Conservation (phyloP, 1,140 invertebrate genomes). For the Elysia chlorotica region DNA sequence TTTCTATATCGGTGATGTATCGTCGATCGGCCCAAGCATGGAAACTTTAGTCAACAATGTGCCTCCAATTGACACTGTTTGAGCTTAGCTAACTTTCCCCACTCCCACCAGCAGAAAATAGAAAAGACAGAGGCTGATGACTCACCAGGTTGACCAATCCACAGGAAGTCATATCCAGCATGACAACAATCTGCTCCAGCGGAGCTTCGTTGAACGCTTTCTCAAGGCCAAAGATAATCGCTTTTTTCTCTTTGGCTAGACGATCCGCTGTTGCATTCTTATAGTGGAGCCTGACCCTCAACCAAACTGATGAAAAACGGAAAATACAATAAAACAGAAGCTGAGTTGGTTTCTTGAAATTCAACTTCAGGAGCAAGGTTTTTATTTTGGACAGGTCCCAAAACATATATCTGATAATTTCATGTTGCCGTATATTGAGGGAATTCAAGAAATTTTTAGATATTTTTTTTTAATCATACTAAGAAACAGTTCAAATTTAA, state of each 20-base stretch:
- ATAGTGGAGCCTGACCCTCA: slow-evolving; percentile 52
- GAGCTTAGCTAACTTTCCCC: not conserved
- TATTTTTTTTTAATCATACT: not conserved
- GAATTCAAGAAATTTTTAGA: too few species aligned
- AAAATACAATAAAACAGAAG: too few species aligned
- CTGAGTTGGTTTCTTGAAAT: too few species aligned
- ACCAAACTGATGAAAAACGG: slow-evolving; percentile 36
- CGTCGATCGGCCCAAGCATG: too few species aligned
- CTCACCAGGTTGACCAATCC: slow-evolving; percentile 87
- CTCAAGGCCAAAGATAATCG: slow-evolving; percentile 89
- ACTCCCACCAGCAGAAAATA: not conserved
- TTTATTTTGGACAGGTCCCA: too few species aligned
- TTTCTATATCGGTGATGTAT: too few species aligned
- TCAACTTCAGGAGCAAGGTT: too few species aligned
- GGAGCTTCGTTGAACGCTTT: slow-evolving; percentile 72
- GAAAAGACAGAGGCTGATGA: not conserved
- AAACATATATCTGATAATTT: too few species aligned
- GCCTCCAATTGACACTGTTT: too few species aligned
- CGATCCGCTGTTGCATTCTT: slow-evolving; percentile 73
- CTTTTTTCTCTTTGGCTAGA: slow-evolving; percentile 76
- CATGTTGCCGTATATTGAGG: too few species aligned
- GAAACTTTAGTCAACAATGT: too few species aligned
- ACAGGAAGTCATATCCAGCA: slow-evolving; percentile 88
- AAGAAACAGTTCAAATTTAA: not conserved
- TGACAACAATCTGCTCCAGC: slow-evolving; percentile 78